Evolutionary conservation across 1,140 invertebrate species (phyloP).

Genomic region (Littorina saxatilis): DNA sequence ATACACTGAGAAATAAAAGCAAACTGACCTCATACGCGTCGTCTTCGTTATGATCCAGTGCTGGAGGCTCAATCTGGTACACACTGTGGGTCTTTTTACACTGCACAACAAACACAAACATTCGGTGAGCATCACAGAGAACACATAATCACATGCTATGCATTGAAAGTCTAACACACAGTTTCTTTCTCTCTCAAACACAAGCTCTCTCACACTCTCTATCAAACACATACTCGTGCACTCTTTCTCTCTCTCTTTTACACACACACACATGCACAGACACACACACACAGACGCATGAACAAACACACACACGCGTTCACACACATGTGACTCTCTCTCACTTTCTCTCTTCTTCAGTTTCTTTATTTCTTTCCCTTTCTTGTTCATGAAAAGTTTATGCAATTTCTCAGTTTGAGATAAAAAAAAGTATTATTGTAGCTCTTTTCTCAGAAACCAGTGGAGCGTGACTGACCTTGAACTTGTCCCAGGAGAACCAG

Average conservation of each 20-base stretch:
- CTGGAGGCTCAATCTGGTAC: slow-evolving; percentile 73
- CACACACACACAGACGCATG: slow-evolving; percentile 12
- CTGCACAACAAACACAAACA: slow-evolving; percentile 51
- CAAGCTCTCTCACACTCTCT: no score
- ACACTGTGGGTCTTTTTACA: slow-evolving; percentile 73
- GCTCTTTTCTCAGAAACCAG: no score
- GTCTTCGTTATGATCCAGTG: slow-evolving; percentile 64
- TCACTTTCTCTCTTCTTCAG: no score
- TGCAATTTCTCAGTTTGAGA: no score
- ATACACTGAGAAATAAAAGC: no score
- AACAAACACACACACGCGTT: neutral
- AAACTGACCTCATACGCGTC: slow-evolving; percentile 71
- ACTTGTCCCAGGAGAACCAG: slow-evolving; percentile 74
- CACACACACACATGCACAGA: neutral
- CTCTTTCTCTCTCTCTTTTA: neutral
- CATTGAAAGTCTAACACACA: neutral
- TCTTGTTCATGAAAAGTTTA: no score
- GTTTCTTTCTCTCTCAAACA: neutral
- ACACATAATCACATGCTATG: neutral
- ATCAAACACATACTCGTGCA: neutral
- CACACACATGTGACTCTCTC: neutral
- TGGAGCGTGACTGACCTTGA: slow-evolving; percentile 57
- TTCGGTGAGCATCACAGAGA: neutral
- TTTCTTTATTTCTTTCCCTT: no score
- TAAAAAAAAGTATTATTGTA: no score